These are phyloP conservation scores for Sebastes nivosus DNA, from an alignment of 2,797 vertebrate genomes.

Conservation along the genomic window DNA sequence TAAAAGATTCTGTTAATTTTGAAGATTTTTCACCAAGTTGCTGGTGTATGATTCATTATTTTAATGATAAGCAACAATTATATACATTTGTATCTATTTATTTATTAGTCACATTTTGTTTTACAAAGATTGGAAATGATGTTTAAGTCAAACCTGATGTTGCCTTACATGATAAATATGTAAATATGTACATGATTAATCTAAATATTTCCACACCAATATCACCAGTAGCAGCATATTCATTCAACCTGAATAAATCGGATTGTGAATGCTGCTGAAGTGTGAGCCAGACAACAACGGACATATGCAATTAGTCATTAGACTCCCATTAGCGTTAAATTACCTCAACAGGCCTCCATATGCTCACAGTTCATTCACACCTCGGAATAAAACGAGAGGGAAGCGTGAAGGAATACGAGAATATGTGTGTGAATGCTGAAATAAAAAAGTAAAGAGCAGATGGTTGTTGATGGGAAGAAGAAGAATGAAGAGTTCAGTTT, in stretches of 20 bases:
- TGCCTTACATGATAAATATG: no score
- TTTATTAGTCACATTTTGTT: no score
- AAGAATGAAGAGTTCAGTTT: neutral
- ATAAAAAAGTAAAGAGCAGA: neutral
- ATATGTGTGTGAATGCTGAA: no score
- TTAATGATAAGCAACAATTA: no score
- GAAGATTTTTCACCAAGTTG: no score
- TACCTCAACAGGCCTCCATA: neutral
- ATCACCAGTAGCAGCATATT: neutral
- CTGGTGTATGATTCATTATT: no score
- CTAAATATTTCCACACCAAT: neutral
- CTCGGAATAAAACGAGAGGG: slow-evolving; percentile 3
- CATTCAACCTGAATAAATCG: neutral
- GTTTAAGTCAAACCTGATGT: no score
- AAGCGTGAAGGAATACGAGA: neutral
- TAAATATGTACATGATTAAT: neutral
- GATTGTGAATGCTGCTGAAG: neutral
- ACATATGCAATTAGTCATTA: neutral
- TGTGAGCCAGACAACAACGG: neutral
- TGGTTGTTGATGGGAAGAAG: neutral
- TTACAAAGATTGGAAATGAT: no score
- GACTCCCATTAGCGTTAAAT: slow-evolving; percentile 11
- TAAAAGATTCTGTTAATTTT: no score
- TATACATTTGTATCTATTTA: no score
- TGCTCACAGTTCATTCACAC: neutral